Evolutionary conservation across 2,797 vertebrate genomes (phyloP).

Genomic region (Taeniopygia guttata): DNA sequence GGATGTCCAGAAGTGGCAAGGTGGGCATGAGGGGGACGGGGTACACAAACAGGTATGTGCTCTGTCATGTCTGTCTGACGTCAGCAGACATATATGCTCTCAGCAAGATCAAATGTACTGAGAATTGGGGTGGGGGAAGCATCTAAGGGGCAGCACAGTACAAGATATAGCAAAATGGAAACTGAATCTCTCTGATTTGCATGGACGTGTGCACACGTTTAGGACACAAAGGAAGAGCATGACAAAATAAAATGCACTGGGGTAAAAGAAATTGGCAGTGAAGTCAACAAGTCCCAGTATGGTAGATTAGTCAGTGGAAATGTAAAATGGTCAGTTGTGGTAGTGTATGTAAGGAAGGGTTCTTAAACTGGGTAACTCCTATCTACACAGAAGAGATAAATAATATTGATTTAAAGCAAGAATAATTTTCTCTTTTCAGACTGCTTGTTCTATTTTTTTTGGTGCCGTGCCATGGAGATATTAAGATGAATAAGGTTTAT

Average conservation of each 20-base stretch:
- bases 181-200: neutral
- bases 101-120: neutral
- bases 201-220: neutral
- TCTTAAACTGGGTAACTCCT: neutral
- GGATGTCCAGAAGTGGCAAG: neutral
- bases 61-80: slow-evolving; percentile 27
- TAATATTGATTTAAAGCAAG: neutral
- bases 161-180: slow-evolving; percentile 46
- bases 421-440: neutral
- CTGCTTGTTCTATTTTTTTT: neutral
- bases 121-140: neutral
- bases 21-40: neutral
- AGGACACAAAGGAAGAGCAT: neutral
- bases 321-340: neutral
- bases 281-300: neutral
- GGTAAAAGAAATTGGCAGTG: neutral
- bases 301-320: neutral
- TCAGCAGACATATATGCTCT: slow-evolving; percentile 22
- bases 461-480: neutral
- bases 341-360: neutral
- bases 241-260: neutral
- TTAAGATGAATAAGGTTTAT: neutral
- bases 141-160: slow-evolving; percentile 42
- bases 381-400: neutral
- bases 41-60: neutral